Evolutionary conservation across 2,888 invertebrate genomes (phyloP).

Genomic region (Apocheima hispidaria): DNA sequence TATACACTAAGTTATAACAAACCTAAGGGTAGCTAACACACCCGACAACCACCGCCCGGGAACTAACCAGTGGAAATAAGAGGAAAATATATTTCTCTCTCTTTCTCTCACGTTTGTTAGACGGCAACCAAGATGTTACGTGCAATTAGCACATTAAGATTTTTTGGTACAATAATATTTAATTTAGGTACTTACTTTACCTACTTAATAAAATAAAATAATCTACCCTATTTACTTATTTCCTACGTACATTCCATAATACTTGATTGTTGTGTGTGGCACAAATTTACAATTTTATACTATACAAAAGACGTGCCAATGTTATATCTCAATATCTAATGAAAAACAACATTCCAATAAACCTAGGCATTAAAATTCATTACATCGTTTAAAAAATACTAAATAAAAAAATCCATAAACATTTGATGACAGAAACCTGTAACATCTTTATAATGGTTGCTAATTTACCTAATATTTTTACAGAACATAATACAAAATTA

Average conservation of each 20-base stretch:
- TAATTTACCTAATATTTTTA: background rate
- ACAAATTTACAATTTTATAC: constrained; percentile 28
- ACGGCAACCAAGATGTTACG: too few species aligned
- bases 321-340: constrained; percentile 17
- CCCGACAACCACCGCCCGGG: too few species aligned
- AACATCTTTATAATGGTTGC: background rate
- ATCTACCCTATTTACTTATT: background rate
- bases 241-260: constrained; percentile 18
- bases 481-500: background rate
- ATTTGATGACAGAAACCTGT: background rate
- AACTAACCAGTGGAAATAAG: too few species aligned
- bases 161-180: background rate
- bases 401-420: background rate
- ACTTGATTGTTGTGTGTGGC: constrained; percentile 19
- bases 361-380: background rate
- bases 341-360: constrained; percentile 15
- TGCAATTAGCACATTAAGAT: background rate
- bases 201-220: background rate
- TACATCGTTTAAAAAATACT: background rate
- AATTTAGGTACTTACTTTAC: too few species aligned
- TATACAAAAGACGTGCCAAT: constrained; percentile 35
- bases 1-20: too few species aligned
- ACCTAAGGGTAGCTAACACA: too few species aligned
- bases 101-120: too few species aligned
- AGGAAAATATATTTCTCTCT: too few species aligned